Evolutionary conservation across 92 coral and sea anemone genomes (phyloP), one percentile per base, ranked within the genome.

Genomic region (Plumapathes pennacea): DNA sequence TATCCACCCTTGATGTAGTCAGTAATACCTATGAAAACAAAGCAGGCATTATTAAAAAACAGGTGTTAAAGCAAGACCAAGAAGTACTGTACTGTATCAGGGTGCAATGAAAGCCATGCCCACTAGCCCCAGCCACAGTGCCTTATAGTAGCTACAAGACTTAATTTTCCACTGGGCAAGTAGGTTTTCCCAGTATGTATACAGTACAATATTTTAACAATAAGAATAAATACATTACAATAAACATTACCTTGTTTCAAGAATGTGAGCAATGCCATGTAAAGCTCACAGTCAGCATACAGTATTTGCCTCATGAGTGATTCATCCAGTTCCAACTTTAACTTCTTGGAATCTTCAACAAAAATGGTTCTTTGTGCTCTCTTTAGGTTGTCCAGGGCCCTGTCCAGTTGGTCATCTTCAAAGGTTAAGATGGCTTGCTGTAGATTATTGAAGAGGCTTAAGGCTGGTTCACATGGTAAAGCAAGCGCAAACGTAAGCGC

Each of bases 1-100:
- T 78, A 90, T 10, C 90, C 95, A 25, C 96, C 97, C 67, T 91
- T 91, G 40, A 91, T 78, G 45, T 91, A 91, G 61, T 91, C 97
- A 45, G 95, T 91, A 9, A 91, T 76, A 28, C 97, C 97, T 91
- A 74, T 5, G 60, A 47, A 4, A 2, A 15, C 50, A 14, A 22
- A 6, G n/a, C n/a, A n/a, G n/a, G n/a, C n/a, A n/a, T n/a, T n/a
- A n/a, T n/a, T n/a, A 32, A 40, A 38, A 24, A n/a, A n/a, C 10
- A 31, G 5, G 4, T 22, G 25, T 8, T 32, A 25, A 32, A 5
- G 18, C 40, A 10, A 12, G 4, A 31, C 18, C 4, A 54, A 55
- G 41, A 7, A 32, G 31, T 13, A 18, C 12, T 25, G 12, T 10
- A 11, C 10, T 5, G 4, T 31, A 53, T 13, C 22, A 51, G 0